These are phyloP conservation scores for Tetramorium bicarinatum DNA, from an alignment of 2,888 invertebrate species.

Conservation along the genomic window DNA sequence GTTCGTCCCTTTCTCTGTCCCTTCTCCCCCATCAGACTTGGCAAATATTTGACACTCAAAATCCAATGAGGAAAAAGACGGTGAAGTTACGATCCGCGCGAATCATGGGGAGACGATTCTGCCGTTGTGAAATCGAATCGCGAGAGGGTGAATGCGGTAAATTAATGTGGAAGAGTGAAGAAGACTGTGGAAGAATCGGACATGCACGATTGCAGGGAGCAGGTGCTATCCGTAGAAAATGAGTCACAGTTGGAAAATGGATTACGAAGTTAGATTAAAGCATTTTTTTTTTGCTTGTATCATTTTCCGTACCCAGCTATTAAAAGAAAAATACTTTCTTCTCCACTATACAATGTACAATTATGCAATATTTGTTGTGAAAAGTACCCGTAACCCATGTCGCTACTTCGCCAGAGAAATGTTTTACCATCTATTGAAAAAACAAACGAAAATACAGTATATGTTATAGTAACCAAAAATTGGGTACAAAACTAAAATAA, in stretches of 20 bases:
- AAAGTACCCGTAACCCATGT: background rate
- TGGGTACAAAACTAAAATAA: background rate
- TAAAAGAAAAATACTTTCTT: conserved; percentile 10
- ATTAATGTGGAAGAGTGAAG: conserved; percentile 23
- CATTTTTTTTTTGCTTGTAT: background rate
- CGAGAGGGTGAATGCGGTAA: conserved; percentile 42
- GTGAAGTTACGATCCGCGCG: conserved; percentile 41
- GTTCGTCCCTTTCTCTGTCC: conserved; percentile 5
- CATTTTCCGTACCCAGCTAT: background rate
- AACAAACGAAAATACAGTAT: background rate
- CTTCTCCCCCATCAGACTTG: conserved; percentile 49
- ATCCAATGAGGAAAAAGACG: conserved; percentile 69
- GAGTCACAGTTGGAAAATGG: conserved; percentile 32
- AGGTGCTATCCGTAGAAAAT: conserved; percentile 38
- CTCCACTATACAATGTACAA: background rate
- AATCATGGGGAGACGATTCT: conserved; percentile 51
- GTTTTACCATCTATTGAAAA: background rate
- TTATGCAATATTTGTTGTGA: background rate
- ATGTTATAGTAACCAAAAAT: background rate
- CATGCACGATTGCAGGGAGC: background rate
- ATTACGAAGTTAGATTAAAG: conserved; percentile 42
- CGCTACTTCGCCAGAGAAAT: background rate
- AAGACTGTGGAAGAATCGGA: conserved; percentile 8
- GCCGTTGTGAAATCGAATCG: conserved; percentile 54
- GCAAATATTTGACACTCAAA: conserved; percentile 82